phyloP scores from a whole-genome alignment of 30 jellyfish, hydroid and myxozoan genomes.

The Cassiopea andromeda region DNA sequence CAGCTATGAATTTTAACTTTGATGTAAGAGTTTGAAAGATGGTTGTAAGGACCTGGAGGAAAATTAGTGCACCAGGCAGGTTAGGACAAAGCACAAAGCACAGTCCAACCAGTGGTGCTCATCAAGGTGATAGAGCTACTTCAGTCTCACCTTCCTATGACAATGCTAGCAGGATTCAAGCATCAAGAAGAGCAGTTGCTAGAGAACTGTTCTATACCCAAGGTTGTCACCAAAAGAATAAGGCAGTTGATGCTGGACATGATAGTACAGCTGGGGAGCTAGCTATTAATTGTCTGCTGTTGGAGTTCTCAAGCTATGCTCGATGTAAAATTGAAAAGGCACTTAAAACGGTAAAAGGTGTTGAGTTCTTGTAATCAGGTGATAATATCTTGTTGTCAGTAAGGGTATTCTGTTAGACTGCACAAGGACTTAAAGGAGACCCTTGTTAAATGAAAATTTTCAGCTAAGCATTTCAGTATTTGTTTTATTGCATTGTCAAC shows the following conservation, averaged over 20 bases:
- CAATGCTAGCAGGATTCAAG: background rate
- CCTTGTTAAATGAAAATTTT: no score
- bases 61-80: constrained; percentile 92
- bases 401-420: background rate
- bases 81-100: constrained; percentile 64
- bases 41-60: constrained; percentile 79
- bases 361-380: background rate
- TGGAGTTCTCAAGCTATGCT: constrained; percentile 63
- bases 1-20: background rate
- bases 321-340: constrained; percentile 64
- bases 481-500: no score
- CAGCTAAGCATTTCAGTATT: no score
- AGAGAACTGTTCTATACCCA: constrained; percentile 45
- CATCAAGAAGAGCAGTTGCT: constrained; percentile 27
- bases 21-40: background rate
- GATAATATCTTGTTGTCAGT: background rate
- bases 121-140: background rate
- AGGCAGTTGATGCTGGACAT: background rate
- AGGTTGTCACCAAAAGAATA: background rate
- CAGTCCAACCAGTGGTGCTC: constrained; percentile 56
- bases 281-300: constrained; percentile 60
- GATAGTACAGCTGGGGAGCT: constrained; percentile 62
- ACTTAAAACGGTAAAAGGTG: constrained; percentile 48
- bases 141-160: constrained; percentile 18
- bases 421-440: no score